Evolutionary conservation across 2,797 vertebrate genomes (phyloP), one percentile per base, ranked within the genome.

Genomic region (Sebastes paucispinis): DNA sequence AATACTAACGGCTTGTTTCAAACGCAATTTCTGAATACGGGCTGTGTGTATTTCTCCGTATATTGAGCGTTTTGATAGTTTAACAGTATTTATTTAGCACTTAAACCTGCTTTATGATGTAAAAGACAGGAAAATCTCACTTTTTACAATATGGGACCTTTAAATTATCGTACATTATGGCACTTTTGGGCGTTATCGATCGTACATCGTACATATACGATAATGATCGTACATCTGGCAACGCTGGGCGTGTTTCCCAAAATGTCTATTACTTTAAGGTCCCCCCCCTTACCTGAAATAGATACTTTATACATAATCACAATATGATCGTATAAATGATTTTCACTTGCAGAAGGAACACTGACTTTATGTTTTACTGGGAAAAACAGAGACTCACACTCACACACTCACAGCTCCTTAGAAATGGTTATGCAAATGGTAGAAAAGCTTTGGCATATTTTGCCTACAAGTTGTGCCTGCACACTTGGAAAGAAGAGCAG

Each of bases 391-490:
- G 86, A 76, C 58, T 70, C 58, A 91, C 92, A 92, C 82, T 86
- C 90, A 90, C 82, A 91, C 91, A 77, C 85, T 91, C 80, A 91
- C 72, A 86, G 83, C 89, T 93, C 87, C 87, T 94, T 90, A 92
- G 79, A 94, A 94, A 94, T 85, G 87, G 69, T 92, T 87, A 87
- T 87, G 93, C 90, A 90, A 90, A 91, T 88, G 93, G 88, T 91
- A 92, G 76, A 94, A 95, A 96, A 95, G 94, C 96, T 94, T 93
- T 86, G 91, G 94, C 94, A 91, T 96, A 89, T 92, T 91, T 91
- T 95, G 87, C 93, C 88, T 32, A 91, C 93, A 92, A 93, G 94
- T 91, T 93, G 94, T 96, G 94, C 93, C 95, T 91, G 92, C 92
- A 91, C 93, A 94, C 93, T 94, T 92, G 90, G 86, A 94, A 93